Evolutionary conservation across 2,888 invertebrate genomes (phyloP), one percentile per base, ranked within the genome.

Genomic region (Caprella mutica): DNA sequence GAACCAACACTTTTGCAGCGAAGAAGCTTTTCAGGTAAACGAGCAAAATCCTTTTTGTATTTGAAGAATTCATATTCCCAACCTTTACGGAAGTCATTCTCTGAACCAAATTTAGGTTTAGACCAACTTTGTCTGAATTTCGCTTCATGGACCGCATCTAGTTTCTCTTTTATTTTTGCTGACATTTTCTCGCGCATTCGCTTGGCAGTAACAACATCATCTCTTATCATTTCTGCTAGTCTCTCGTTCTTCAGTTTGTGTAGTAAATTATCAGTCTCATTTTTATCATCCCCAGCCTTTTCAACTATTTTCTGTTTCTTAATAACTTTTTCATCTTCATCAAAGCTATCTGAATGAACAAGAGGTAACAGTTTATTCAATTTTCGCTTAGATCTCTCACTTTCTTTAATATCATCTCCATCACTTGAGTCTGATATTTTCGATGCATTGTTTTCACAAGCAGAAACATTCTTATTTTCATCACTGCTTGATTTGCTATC

Each of bases 41-140:
- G 53, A 26, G 50, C 63, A 17, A 59, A 43, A n/a, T 40, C 30
- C 35, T 57, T 59, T 35, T 63, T 63, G 39, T 52, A 63, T 35
- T 59, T 63, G 46, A 59, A 57, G n/a, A 63, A 56, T 9, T 59
- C 63, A 30, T 53, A 53, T 24, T 63, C 59, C 63, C 63, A 63
- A 23, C 63, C 63, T 17, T 59, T 52, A 8, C 55, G 48, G 51
- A 63, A 63, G 26, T 59, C 59, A 33, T 63, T 59, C 6, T 57
- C 61, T 8, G 52, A 55, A 21, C 63, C 63, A 53, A 63, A 63
- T 27, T 57, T 44, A 24, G 63, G 59, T 23, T 58, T 63, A 24
- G 51, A 55, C 63, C 63, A 63, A 26, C 42, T 54, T 24, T 63
- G 52, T 42, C 63, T 59, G 38, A 57, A 43, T 12, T 55, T 55